Base-by-base conservation (phyloP, 2,113 vertebrate genomes). In the Pygoscelis antarcticus region DNA sequence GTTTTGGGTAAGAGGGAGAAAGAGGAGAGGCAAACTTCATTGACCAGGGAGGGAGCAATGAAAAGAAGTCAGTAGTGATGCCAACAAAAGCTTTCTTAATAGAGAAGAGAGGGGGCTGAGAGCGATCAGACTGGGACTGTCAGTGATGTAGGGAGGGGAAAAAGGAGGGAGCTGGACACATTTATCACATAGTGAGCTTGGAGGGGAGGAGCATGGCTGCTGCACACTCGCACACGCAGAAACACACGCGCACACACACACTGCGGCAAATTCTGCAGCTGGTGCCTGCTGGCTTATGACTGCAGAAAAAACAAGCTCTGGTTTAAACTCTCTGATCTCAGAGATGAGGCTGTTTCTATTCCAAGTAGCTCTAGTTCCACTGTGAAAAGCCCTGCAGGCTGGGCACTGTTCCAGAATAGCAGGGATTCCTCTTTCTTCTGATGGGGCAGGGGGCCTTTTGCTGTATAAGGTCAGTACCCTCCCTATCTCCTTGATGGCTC, bases 231-330 rank as follows among this genome's bases (percentile, higher is more conserved):
- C 96, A 49, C 96, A 91, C 83, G 55, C 91, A 93, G 93, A 27
- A 85, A 69, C 97, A 83, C 96, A 42, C 90, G 38, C 68, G 8
- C 97, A 79, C 97, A 89, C 97, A 97, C 97, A 98, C 98, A 98
- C 98, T 98, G 98, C 98, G 98, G 98, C 98, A 98, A 95, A 98
- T 95, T 94, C 98, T 98, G 98, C 98, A 98, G 98, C 98, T 98
- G 96, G 95, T 95, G 95, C 94, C 97, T 97, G 93, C 95, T 92
- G 97, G 95, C 89, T 96, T 96, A 96, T 97, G 97, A 95, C 98
- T 98, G 98, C 98, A 72, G 98, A 98, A 92, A 95, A 98, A 98
- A 98, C 97, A 98, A 96, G 98, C 97, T 96, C 96, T 6, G 27
- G 42, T 96, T 97, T 92, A 96, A 94, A 92, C 90, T 94, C 90